These are phyloP conservation scores for Drosophila pseudoananassae DNA, from an alignment of 1,140 invertebrate genomes.

Conservation along the genomic window DNA sequence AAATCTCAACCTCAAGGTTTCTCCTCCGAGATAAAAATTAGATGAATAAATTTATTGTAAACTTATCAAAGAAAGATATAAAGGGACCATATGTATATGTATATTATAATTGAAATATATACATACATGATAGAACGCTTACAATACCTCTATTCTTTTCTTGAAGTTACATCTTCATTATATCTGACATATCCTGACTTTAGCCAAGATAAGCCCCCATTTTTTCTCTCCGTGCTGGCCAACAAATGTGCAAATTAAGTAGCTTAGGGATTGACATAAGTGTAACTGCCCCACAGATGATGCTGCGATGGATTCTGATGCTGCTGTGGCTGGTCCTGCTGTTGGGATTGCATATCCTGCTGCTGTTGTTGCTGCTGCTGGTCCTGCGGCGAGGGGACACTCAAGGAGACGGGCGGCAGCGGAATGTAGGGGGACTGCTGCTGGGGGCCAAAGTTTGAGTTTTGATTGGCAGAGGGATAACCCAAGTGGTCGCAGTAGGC, in stretches of 20 bases:
- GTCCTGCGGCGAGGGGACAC: slow-evolving; percentile 27
- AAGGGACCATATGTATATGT: no score
- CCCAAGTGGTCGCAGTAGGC: slow-evolving; percentile 66
- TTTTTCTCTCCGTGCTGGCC: slow-evolving; percentile 21
- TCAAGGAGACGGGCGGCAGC: slow-evolving; percentile 25
- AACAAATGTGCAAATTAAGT: slow-evolving; percentile 71
- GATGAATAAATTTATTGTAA: no score
- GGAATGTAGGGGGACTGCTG: slow-evolving; percentile 29
- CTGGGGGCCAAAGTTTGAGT: slow-evolving; percentile 26
- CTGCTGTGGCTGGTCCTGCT: slow-evolving; percentile 51
- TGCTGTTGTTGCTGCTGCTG: slow-evolving; percentile 40
- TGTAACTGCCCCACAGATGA: slow-evolving; percentile 80
- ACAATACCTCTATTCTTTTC: no score
- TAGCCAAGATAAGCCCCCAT: no score
- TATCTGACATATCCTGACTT: background rate
- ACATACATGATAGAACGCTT: no score
- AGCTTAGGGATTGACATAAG: slow-evolving; percentile 83
- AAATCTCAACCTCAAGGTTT: no score
- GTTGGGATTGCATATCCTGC: slow-evolving; percentile 43
- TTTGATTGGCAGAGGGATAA: slow-evolving; percentile 32
- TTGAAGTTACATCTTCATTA: background rate
- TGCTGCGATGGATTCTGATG: slow-evolving; percentile 67
- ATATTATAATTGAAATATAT: no score
- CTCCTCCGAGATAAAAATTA: no score
- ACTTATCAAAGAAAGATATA: no score